Evolutionary conservation across 2,888 invertebrate genomes (phyloP), one percentile per base, ranked within the genome.

Genomic region (Xanthostigma xanthostigma): DNA sequence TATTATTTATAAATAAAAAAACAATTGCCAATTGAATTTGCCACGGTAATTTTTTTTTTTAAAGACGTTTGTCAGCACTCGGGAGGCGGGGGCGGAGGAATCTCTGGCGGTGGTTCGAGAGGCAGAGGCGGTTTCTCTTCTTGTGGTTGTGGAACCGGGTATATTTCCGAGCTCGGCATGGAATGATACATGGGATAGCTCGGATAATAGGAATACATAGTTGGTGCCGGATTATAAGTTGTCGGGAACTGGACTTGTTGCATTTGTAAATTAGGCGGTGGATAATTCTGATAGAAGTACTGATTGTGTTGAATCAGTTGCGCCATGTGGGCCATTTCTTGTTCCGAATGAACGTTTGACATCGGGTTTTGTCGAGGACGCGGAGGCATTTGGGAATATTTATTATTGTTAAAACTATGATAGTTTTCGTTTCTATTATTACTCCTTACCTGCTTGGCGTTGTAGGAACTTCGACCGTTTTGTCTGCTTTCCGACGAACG

Each of bases 61-160:
- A 2, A 17, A 11, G 4, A 41, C 6, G 14, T 13, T 41, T 41
- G 11, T 13, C 14, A 13, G 8, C 63, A 63, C 33, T 68, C 69
- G n/a, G 71, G 68, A 38, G 76, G 77, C 39, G 79, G 81, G 11
- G 79, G 79, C 17, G 79, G 80, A 8, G 78, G 77, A 46, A 71
- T 69, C 41, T 71, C 70, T 1, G 79, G 80, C 36, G 78, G 79
- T 9, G 78, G 78, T 55, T 72, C 75, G 48, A 67, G 65, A 5
- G 77, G 78, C 54, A 75, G 64, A 38, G 75, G 72, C 0, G 77
- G 77, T 45, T 67, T 70, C 44, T 61, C 62, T 27, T 27, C 27
- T 3, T 27, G 3, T 6, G 6, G 3, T 6, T 50, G 56, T 38
- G 56, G 56, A 44, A 57, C 56, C 48, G 57, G 55, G 55, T 59